A percentile compares a stretch with the other conserved stretches of the same genome.
These are phyloP conservation scores for Lottia gigantea DNA, from an alignment of 2,888 invertebrate genomes.

Conservation along the genomic window DNA sequence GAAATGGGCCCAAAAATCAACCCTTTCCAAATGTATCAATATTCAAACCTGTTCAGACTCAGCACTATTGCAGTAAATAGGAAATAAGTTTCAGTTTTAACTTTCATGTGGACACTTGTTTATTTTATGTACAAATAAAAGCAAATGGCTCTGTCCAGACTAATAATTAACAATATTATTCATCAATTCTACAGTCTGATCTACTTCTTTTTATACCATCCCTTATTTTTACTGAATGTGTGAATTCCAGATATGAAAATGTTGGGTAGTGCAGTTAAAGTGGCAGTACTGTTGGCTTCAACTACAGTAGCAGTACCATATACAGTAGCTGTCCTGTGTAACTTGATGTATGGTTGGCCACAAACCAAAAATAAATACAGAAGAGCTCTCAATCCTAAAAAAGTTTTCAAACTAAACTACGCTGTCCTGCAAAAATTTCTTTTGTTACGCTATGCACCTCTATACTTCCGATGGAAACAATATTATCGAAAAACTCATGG, in stretches of 20 bases:
- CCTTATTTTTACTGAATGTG: too few relatives aligned
- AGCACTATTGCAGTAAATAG: too few relatives aligned
- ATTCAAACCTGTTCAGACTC: too few relatives aligned
- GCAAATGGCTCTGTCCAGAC: too few relatives aligned
- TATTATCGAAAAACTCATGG: constrained; percentile 51
- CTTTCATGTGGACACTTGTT: too few relatives aligned
- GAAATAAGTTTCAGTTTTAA: too few relatives aligned
- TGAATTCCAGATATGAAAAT: background rate
- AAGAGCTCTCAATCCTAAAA: constrained; percentile 57
- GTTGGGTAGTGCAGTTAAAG: constrained; percentile 18
- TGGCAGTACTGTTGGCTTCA: constrained; percentile 39
- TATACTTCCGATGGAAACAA: constrained; percentile 51
- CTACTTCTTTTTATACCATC: too few relatives aligned
- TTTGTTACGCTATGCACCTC: constrained; percentile 41
- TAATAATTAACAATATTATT: too few relatives aligned
- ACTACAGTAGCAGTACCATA: constrained; percentile 61
- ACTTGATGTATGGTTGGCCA: constrained; percentile 63
- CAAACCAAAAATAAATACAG: constrained; percentile 44
- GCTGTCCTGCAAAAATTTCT: constrained; percentile 47
- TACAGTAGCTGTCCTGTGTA: constrained; percentile 56
- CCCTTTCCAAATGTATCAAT: too few relatives aligned
- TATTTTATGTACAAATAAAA: too few relatives aligned
- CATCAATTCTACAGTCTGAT: too few relatives aligned
- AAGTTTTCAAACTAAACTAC: constrained; percentile 60
- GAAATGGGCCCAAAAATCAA: too few relatives aligned